phyloP scores from a whole-genome alignment of 2,113 vertebrate species.

The Aythya baeri region DNA sequence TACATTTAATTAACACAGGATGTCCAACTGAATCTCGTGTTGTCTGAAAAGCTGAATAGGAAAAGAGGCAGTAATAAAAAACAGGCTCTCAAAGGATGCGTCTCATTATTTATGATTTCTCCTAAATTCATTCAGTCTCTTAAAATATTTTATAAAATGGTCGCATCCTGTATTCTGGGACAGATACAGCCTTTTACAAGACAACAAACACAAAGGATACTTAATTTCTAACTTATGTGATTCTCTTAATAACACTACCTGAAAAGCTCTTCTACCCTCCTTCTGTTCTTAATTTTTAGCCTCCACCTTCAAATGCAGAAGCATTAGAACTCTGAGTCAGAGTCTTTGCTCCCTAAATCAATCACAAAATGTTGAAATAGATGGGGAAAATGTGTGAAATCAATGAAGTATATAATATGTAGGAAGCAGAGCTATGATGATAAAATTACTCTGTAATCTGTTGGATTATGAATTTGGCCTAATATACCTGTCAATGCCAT shows the following conservation, averaged over 20 bases:
- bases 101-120: background rate
- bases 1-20: background rate
- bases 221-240: background rate
- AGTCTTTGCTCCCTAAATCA: background rate
- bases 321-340: background rate
- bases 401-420: background rate
- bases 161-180: background rate
- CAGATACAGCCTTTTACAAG: background rate
- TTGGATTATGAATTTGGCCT: background rate
- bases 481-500: background rate
- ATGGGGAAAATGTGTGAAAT: background rate
- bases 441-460: background rate
- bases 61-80: constrained; percentile 19
- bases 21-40: background rate
- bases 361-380: background rate
- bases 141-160: background rate
- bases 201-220: background rate
- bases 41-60: background rate
- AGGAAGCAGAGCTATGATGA: background rate
- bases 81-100: background rate
- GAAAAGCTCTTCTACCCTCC: background rate
- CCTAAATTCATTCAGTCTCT: background rate
- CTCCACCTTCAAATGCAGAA: background rate
- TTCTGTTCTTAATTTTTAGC: background rate
- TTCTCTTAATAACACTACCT: background rate